Evolutionary conservation across 1,140 invertebrate species (phyloP).

Genomic region (Cydia strobilella): DNA sequence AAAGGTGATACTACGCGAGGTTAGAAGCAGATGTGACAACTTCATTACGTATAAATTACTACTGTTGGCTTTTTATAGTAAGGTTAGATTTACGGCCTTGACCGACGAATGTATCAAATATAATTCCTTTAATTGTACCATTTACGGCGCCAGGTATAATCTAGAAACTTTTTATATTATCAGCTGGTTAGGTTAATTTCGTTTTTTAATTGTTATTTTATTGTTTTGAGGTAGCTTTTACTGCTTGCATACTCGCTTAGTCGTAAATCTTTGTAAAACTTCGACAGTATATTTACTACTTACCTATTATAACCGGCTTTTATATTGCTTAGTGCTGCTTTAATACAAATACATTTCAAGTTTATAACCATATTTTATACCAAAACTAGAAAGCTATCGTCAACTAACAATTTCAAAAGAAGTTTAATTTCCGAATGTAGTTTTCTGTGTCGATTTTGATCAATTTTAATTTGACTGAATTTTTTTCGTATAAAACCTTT

Average conservation of each 20-base stretch:
- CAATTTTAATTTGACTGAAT: too few relatives aligned
- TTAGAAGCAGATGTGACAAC: slow-evolving; percentile 70
- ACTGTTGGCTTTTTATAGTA: slow-evolving; percentile 71
- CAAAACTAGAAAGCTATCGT: too few relatives aligned
- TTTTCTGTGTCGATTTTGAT: too few relatives aligned
- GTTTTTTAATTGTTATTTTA: slow-evolving; percentile 26
- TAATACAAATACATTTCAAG: neutral
- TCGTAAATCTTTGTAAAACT: neutral
- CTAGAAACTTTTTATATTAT: slow-evolving; percentile 8
- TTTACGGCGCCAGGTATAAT: slow-evolving; percentile 16
- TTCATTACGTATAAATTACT: slow-evolving; percentile 77
- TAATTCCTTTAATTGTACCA: slow-evolving; percentile 16
- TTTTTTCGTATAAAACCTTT: too few relatives aligned
- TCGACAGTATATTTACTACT: neutral
- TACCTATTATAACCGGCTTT: neutral
- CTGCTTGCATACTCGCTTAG: neutral
- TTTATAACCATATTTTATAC: neutral
- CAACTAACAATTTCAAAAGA: too few relatives aligned
- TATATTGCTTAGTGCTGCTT: neutral
- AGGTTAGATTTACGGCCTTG: slow-evolving; percentile 9
- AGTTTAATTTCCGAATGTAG: too few relatives aligned
- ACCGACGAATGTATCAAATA: slow-evolving; percentile 23
- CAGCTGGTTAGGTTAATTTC: slow-evolving; percentile 18
- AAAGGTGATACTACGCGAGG: slow-evolving; percentile 66
- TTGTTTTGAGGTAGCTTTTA: slow-evolving; percentile 20